Evolutionary conservation across 1,140 invertebrate species (phyloP).

Genomic region (Battus philenor): DNA sequence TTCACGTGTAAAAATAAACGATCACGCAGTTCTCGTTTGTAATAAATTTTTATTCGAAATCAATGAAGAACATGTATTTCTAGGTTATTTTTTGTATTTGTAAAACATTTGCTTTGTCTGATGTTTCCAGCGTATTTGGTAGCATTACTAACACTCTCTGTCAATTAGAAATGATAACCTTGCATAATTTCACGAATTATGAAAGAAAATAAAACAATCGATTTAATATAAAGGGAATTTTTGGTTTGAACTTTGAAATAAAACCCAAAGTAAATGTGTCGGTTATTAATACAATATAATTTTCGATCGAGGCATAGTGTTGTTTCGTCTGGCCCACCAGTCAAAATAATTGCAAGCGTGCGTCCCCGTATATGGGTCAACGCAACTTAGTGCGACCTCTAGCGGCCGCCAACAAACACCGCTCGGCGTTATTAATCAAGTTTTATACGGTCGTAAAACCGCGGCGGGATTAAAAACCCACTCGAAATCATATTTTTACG

Average conservation of each 20-base stretch:
- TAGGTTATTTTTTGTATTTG: too few species aligned
- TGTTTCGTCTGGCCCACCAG: slow-evolving; percentile 58
- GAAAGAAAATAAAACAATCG: not conserved
- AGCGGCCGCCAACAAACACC: slow-evolving; percentile 32
- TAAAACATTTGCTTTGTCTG: too few species aligned
- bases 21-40: too few species aligned
- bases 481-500: slow-evolving; percentile 67
- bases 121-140: too few species aligned
- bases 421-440: slow-evolving; percentile 64
- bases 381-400: slow-evolving; percentile 55
- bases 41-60: too few species aligned
- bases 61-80: too few species aligned
- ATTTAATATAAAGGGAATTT: not conserved
- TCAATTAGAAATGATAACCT: too few species aligned
- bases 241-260: not conserved
- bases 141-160: too few species aligned
- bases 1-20: too few species aligned
- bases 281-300: too few species aligned
- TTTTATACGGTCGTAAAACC: slow-evolving; percentile 66
- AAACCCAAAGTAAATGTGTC: too few species aligned
- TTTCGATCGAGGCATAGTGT: slow-evolving; percentile 30
- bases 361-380: slow-evolving; percentile 51
- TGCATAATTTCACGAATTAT: not conserved
- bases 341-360: slow-evolving; percentile 52
- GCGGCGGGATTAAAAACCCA: slow-evolving; percentile 58